These are phyloP conservation scores for Mythimna ferrago DNA, from an alignment of 2,888 invertebrate species.

Conservation along the genomic window DNA sequence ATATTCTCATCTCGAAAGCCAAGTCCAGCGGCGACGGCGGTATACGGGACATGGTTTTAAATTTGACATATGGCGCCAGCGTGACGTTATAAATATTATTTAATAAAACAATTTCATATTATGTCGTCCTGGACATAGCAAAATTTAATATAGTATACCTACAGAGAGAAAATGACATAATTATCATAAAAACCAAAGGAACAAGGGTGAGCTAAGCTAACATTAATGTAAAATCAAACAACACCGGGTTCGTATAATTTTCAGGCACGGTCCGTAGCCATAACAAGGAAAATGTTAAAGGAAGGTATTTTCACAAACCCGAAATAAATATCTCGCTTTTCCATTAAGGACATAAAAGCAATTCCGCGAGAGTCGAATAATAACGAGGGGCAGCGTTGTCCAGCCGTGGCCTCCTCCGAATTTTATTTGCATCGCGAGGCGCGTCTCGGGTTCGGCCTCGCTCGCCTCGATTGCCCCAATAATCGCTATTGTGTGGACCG, in stretches of 20 bases:
- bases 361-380: slow-evolving; percentile 90
- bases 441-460: slow-evolving; percentile 76
- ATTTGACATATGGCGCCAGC: slow-evolving; percentile 65
- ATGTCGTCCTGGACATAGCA: background rate
- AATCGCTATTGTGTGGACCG: slow-evolving; percentile 83
- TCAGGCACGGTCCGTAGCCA: slow-evolving; percentile 74
- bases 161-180: slow-evolving; percentile 19
- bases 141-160: slow-evolving; percentile 1
- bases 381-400: slow-evolving; percentile 89
- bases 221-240: slow-evolving; percentile 73
- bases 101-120: slow-evolving; percentile 29
- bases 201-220: slow-evolving; percentile 46
- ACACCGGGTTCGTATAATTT: slow-evolving; percentile 77
- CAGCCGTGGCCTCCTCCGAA: slow-evolving; percentile 84
- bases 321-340: slow-evolving; percentile 89
- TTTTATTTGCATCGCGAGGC: slow-evolving; percentile 88
- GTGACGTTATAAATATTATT: slow-evolving; percentile 39
- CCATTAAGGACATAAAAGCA: slow-evolving; percentile 90
- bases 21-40: slow-evolving; percentile 72
- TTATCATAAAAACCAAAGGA: slow-evolving; percentile 26
- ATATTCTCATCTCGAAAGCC: slow-evolving; percentile 80
- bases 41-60: slow-evolving; percentile 72
- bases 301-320: slow-evolving; percentile 81
- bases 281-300: slow-evolving; percentile 82
- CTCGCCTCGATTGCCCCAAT: slow-evolving; percentile 85